phyloP scores from a whole-genome alignment of 2,888 invertebrate genomes.

The Acleris sparsana region DNA sequence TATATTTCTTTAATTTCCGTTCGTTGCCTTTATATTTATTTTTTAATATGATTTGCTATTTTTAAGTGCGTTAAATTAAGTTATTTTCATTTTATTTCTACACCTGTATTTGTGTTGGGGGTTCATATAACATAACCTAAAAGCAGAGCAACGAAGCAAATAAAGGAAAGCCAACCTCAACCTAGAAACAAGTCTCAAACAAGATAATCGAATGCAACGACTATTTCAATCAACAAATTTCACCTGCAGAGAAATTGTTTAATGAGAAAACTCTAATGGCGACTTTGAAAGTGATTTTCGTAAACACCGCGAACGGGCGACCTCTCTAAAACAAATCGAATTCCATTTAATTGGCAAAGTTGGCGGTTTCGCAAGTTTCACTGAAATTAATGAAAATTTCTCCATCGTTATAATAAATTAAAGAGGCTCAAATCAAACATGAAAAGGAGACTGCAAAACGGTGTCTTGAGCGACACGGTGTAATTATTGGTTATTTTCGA shows the following conservation, averaged over 20 bases:
- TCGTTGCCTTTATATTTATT: too few species aligned
- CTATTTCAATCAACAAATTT: constrained; percentile 25
- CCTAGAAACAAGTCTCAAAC: neutral
- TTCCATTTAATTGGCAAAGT: constrained; percentile 37
- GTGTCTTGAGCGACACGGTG: neutral
- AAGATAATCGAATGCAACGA: constrained; percentile 6
- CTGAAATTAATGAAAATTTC: constrained; percentile 35
- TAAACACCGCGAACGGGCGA: constrained; percentile 34
- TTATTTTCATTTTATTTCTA: too few species aligned
- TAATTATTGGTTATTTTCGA: constrained; percentile 20
- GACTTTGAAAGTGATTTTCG: constrained; percentile 34
- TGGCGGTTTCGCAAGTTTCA: constrained; percentile 36
- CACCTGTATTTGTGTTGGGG: too few species aligned
- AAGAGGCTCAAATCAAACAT: constrained; percentile 35
- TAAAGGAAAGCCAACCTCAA: too few species aligned
- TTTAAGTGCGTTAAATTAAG: too few species aligned
- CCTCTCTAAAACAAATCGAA: constrained; percentile 37
- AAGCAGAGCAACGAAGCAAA: too few species aligned
- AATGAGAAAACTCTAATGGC: constrained; percentile 35
- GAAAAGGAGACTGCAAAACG: constrained; percentile 32
- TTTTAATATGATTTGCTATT: too few species aligned
- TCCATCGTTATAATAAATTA: constrained; percentile 31
- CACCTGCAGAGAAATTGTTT: constrained; percentile 30
- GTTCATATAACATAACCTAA: too few species aligned
- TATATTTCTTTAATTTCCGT: too few species aligned